phyloP scores from a whole-genome alignment of 1,140 invertebrate species.

The Neomicropteryx cornuta region DNA sequence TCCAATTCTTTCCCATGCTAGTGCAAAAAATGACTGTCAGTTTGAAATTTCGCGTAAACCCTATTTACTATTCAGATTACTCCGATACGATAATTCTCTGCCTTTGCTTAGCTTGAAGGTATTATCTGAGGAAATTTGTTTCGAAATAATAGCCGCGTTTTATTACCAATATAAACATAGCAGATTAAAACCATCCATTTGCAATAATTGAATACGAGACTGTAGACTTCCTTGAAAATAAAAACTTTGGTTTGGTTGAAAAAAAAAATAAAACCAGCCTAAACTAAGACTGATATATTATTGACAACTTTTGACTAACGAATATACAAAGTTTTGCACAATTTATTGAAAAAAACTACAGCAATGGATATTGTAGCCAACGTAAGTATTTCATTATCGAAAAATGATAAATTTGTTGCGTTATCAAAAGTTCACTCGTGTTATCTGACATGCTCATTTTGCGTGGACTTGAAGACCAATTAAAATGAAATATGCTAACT shows the following conservation, averaged over 20 bases:
- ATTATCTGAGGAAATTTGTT: slow-evolving; percentile 9
- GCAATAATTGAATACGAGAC: too few relatives aligned
- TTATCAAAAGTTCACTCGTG: slow-evolving; percentile 4
- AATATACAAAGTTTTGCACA: too few relatives aligned
- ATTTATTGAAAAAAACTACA: too few relatives aligned
- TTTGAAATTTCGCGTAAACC: slow-evolving; percentile 43
- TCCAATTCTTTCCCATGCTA: slow-evolving; percentile 24
- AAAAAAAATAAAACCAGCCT: too few relatives aligned
- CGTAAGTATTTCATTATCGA: slow-evolving; percentile 31
- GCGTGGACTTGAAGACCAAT: slow-evolving; percentile 8
- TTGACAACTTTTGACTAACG: too few relatives aligned
- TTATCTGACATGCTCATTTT: not conserved
- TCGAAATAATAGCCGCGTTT: slow-evolving; percentile 12
- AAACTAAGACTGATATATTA: too few relatives aligned
- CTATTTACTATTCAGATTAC: slow-evolving; percentile 52
- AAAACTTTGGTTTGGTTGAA: too few relatives aligned
- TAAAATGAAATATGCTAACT: slow-evolving; percentile 8
- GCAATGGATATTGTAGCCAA: slow-evolving; percentile 42
- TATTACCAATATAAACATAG: slow-evolving; percentile 12
- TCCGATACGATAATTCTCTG: slow-evolving; percentile 39
- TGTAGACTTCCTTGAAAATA: too few relatives aligned
- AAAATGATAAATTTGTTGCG: not conserved
- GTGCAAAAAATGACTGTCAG: slow-evolving; percentile 42
- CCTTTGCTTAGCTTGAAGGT: slow-evolving; percentile 14
- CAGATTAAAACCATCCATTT: slow-evolving; percentile 9